A percentile compares a stretch with the other conserved stretches of the same genome.
These are phyloP conservation scores for Paragorgia papillata DNA, from an alignment of 92 coral and sea anemone genomes.

Conservation along the genomic window DNA sequence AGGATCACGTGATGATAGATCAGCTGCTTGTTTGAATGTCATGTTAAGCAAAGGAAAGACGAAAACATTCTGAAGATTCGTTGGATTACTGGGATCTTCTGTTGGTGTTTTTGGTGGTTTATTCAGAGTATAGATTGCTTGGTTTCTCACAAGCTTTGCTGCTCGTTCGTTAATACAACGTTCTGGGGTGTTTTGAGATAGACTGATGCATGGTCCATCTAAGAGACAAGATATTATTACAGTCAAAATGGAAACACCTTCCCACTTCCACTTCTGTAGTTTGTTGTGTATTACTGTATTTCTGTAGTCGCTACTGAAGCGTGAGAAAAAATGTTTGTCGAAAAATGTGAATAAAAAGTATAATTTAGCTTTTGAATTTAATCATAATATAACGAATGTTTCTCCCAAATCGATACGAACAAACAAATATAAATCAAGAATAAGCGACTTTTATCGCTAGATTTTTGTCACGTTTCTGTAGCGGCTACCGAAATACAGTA, in stretches of 20 bases:
- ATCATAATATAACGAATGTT: no score
- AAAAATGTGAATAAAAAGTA: no score
- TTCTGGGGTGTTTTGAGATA: slow-evolving; percentile 18
- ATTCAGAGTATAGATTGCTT: slow-evolving; percentile 2
- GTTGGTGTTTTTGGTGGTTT: slow-evolving; percentile 10
- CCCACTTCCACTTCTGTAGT: no score
- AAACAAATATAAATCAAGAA: no score
- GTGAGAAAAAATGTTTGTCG: background rate
- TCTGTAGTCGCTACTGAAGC: no score
- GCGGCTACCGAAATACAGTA: no score
- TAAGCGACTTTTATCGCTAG: no score
- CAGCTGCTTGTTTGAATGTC: background rate
- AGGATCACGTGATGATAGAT: background rate
- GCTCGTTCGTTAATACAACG: slow-evolving; percentile 6
- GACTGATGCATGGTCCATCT: background rate
- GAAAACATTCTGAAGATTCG: slow-evolving; percentile 6
- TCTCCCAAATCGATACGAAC: no score
- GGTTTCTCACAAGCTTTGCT: background rate
- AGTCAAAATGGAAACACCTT: no score
- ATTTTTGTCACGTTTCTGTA: no score
- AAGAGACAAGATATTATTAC: background rate
- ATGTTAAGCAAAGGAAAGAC: slow-evolving; percentile 17
- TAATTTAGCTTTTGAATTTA: no score
- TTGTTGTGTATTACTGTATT: no score
- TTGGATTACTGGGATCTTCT: slow-evolving; percentile 2